phyloP scores from a whole-genome alignment of 2,113 vertebrate genomes.

The Calyptommatus sinebrachiatus region DNA sequence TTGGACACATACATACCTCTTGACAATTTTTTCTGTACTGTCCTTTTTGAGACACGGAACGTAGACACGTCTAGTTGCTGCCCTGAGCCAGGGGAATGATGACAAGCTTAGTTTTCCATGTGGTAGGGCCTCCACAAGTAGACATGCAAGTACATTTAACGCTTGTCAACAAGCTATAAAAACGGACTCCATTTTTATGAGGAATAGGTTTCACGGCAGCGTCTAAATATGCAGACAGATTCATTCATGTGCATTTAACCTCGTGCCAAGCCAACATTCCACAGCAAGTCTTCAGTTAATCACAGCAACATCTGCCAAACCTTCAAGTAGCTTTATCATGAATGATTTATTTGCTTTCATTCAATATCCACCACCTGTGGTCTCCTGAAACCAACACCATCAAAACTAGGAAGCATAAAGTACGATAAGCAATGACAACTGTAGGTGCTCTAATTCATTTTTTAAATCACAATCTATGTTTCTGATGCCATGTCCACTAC shows the following conservation, averaged over 20 bases:
- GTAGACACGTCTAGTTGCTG: background rate
- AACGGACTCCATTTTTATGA: background rate
- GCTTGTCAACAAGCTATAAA: background rate
- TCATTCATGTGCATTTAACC: constrained; percentile 59
- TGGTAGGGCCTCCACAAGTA: background rate
- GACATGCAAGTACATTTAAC: constrained; percentile 1
- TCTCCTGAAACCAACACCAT: constrained; percentile 50
- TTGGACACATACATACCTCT: background rate
- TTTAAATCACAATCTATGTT: background rate
- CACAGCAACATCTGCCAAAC: constrained; percentile 75
- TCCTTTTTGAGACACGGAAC: background rate
- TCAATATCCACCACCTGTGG: constrained; percentile 53
- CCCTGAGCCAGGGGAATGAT: background rate
- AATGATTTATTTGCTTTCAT: constrained; percentile 65
- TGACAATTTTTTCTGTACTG: background rate
- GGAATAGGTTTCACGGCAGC: constrained; percentile 53
- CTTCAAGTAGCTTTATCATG: constrained; percentile 63
- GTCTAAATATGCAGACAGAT: constrained; percentile 66
- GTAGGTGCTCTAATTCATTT: constrained; percentile 11
- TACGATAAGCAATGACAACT: constrained; percentile 40
- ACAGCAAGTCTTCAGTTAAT: constrained; percentile 79
- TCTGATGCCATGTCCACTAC: constrained; percentile 2
- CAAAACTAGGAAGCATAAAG: constrained; percentile 39
- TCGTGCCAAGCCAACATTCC: constrained; percentile 81
- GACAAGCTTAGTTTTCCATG: background rate